Evolutionary conservation across 2,888 invertebrate species (phyloP).

Genomic region (Agrochola macilenta): DNA sequence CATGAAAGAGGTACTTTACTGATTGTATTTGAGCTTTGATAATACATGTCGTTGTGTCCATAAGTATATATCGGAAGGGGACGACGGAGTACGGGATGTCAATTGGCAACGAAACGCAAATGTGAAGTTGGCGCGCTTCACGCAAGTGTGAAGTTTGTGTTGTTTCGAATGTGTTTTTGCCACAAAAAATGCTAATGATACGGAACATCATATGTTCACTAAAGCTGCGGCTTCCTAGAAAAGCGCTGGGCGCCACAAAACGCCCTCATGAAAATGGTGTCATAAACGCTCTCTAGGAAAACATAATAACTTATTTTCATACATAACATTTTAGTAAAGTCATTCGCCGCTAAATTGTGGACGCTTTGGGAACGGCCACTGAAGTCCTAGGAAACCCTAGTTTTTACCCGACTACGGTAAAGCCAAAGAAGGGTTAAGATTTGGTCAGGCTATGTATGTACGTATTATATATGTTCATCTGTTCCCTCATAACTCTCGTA

Average conservation of each 20-base stretch:
- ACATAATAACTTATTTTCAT: neutral
- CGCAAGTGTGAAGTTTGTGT: too few relatives aligned
- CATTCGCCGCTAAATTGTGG: neutral
- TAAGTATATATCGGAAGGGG: neutral
- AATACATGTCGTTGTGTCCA: neutral
- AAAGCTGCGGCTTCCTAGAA: too few relatives aligned
- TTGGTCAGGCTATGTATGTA: too few relatives aligned
- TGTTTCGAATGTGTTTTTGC: neutral
- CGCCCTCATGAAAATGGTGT: neutral
- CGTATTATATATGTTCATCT: too few relatives aligned
- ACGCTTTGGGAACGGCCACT: neutral
- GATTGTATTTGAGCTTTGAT: neutral
- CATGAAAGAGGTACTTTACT: neutral
- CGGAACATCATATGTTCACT: neutral
- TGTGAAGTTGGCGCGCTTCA: too few relatives aligned
- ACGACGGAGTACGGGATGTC: too few relatives aligned
- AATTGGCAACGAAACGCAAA: too few relatives aligned
- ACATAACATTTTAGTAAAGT: neutral
- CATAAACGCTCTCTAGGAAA: neutral
- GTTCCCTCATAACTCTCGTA: too few relatives aligned
- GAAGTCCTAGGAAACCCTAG: neutral
- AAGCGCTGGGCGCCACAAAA: too few relatives aligned
- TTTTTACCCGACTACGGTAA: too few relatives aligned
- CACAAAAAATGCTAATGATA: neutral
- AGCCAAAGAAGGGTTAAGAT: too few relatives aligned